Conservation (phyloP, 2,113 vertebrate species). For the Dissostichus mawsoni region DNA sequence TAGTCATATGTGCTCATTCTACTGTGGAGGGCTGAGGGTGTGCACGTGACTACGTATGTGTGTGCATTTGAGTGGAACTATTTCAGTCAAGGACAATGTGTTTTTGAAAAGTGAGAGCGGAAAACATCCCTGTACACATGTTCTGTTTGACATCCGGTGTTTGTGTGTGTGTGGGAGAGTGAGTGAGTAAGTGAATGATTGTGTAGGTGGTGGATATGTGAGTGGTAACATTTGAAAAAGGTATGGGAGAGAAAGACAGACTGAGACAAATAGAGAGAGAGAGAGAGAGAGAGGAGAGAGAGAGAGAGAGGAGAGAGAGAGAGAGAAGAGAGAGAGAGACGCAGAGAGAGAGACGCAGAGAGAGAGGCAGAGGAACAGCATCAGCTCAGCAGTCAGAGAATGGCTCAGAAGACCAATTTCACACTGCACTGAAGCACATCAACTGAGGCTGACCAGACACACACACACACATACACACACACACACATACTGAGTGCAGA, state of each 20-base stretch:
- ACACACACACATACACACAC: conserved; percentile 35
- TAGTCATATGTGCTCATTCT: not conserved
- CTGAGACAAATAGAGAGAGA: conserved; percentile 1
- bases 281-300: conserved; percentile 10
- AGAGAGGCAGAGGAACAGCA: conserved; percentile 40
- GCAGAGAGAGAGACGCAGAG: not conserved
- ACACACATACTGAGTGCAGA: conserved; percentile 31
- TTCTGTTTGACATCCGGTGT: not conserved
- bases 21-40: not conserved
- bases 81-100: conserved; percentile 34
- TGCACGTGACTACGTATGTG: conserved; percentile 1
- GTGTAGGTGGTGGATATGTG: not conserved
- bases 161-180: not conserved
- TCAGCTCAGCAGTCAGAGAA: conserved; percentile 71
- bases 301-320: conserved; percentile 8
- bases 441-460: conserved; percentile 61
- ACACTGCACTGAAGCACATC: conserved; percentile 82
- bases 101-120: conserved; percentile 1
- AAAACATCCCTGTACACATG: conserved; percentile 8
- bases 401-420: conserved; percentile 81
- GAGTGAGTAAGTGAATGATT: not conserved
- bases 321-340: conserved; percentile 3
- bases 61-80: not conserved
- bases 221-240: conserved; percentile 17
- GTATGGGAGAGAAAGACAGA: conserved; percentile 14